Conservation (phyloP, 2,113 vertebrate species). For the Callionymus lyra region DNA sequence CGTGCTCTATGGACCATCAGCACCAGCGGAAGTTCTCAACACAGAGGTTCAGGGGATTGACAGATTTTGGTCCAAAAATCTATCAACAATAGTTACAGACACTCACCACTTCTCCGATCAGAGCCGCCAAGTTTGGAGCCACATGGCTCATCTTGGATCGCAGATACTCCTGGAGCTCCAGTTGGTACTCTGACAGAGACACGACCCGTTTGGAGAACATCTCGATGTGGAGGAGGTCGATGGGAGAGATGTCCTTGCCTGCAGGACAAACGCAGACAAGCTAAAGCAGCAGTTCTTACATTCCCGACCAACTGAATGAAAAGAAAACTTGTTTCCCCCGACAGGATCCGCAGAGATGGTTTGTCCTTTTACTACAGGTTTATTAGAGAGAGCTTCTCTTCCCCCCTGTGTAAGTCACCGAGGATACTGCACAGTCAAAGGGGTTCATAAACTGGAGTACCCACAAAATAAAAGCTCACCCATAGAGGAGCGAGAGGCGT, state of each 20-base stretch:
- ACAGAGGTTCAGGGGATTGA: conserved; percentile 75
- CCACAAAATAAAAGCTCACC: conserved; percentile 60
- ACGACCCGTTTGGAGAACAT: conserved; percentile 85
- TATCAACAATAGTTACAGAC: accelerated
- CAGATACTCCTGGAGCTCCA: conserved; percentile 83
- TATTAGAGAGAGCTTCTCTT: conserved; percentile 59
- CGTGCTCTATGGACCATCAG: conserved; percentile 67
- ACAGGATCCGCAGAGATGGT: conserved; percentile 61
- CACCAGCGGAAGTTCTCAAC: conserved; percentile 49
- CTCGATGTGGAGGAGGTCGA: conserved; percentile 96
- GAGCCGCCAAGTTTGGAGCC: conserved; percentile 85
- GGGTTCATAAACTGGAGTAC: conserved; percentile 7
- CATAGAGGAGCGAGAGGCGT: conserved; percentile 89
- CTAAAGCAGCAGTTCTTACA: not conserved
- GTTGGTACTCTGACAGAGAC: conserved; percentile 80
- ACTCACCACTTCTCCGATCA: conserved; percentile 94
- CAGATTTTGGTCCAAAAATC: conserved; percentile 62
- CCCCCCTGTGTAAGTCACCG: conserved; percentile 62
- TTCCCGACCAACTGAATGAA: not conserved
- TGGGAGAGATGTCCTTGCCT: conserved; percentile 97
- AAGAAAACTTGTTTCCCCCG: conserved; percentile 48
- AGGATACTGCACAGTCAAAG: conserved; percentile 45
- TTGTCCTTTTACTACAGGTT: conserved; percentile 54
- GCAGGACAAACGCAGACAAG: not conserved
- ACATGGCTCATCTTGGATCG: conserved; percentile 93